Percentiles rank a stretch among this genome's conserved stretches.
These are phyloP conservation scores for Drosophila arizonae DNA, from an alignment of 1,140 invertebrate genomes.

Conservation along the genomic window DNA sequence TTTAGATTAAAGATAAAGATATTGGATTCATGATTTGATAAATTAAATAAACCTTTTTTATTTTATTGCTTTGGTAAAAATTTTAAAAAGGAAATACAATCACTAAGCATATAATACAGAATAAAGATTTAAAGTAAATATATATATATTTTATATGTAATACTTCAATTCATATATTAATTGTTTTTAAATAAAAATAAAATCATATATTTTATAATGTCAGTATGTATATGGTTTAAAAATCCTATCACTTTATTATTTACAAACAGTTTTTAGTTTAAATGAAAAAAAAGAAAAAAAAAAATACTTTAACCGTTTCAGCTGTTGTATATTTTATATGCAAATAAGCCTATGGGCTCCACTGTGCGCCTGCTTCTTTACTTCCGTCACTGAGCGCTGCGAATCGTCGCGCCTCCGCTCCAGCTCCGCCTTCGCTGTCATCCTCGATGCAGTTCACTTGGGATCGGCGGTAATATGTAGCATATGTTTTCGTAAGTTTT, in stretches of 20 bases:
- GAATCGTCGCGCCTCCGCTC: slow-evolving; percentile 28
- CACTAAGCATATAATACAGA: too few relatives aligned
- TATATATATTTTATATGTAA: too few relatives aligned
- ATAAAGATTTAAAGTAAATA: neutral
- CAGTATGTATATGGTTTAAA: too few relatives aligned
- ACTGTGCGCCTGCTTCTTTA: slow-evolving; percentile 45
- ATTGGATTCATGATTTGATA: neutral
- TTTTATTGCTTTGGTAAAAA: neutral
- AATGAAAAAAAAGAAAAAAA: too few relatives aligned
- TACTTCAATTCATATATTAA: too few relatives aligned
- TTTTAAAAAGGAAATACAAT: too few relatives aligned
- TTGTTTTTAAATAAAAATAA: neutral
- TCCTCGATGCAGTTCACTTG: slow-evolving; percentile 33
- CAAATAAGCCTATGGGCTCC: neutral
- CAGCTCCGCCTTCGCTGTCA: slow-evolving; percentile 34
- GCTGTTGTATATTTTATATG: neutral
- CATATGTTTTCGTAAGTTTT: slow-evolving; percentile 81
- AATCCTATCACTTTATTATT: neutral
- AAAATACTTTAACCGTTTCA: neutral
- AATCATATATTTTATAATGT: neutral
- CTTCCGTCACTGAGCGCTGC: slow-evolving; percentile 44
- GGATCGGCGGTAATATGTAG: slow-evolving; percentile 75
- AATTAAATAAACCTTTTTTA: neutral
- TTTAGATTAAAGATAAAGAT: neutral
- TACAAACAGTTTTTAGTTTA: neutral